Base-by-base conservation (phyloP, 2,113 vertebrate species). In the Chaetura pelagica region DNA sequence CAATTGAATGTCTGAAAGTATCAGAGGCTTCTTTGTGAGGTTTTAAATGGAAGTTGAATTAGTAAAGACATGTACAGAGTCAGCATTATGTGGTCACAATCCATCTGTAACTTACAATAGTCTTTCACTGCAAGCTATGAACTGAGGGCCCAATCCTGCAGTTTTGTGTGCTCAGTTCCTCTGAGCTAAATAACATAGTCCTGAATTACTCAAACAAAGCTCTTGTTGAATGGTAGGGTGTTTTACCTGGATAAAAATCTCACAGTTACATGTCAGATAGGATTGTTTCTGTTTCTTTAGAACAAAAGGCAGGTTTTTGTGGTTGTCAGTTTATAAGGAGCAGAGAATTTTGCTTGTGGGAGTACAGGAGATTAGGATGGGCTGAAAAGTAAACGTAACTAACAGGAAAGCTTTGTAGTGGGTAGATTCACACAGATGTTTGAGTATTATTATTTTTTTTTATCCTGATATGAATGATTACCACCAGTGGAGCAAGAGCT, bases 11-110 rank as follows among this genome's bases (percentile, higher is more conserved):
- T 91, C 92, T 89, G 87, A 76, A 88, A 94, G 75, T 42, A 82
- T 97, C 92, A 97, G 93, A 97, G 96, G 68, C 79, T 86, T 69
- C 95, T 97, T 98, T 97, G 87, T 97, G 20, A 95, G 46, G 35
- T 88, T 96, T 93, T 73, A 96, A 96, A 97, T 94, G 90, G 94
- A 93, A 73, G 67, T 81, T 96, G 94, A 93, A 93, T 97, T 96
- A 93, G 84, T 93, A 93, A 96, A 88, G 94, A 57, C 79, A 62
- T 12, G 48, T 40, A 91, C 83, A 97, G 96, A 97, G 92, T 96
- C 97, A 97, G 55, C 77, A 93, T 93, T 95, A 54, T 95, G 69
- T 38, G 90, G 69, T 72, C 90, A 95, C 92, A 91, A 51, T 54
- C 38, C 92, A 89, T 88, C 54, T 32, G 55, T 29, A 83, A 55